phyloP scores from a whole-genome alignment of 2,888 invertebrate species.

The Aporophyla nigra region DNA sequence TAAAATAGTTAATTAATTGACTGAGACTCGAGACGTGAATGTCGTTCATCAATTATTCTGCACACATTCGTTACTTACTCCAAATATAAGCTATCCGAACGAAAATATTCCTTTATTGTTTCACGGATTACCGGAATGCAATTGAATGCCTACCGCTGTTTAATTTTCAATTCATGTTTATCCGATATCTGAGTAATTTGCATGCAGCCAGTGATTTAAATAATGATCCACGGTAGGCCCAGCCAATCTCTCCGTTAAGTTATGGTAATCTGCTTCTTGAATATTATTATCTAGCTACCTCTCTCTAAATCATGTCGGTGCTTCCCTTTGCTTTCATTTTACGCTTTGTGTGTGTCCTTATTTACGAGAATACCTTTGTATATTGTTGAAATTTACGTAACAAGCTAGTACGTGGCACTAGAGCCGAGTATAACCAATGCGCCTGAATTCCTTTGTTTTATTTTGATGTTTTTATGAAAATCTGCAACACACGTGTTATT shows the following conservation, averaged over 20 bases:
- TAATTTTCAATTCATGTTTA: slow-evolving; percentile 75
- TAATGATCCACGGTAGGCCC: slow-evolving; percentile 75
- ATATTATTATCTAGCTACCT: slow-evolving; percentile 74
- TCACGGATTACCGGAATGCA: slow-evolving; percentile 56
- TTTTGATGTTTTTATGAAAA: slow-evolving; percentile 39
- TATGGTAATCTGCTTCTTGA: slow-evolving; percentile 79
- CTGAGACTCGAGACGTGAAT: background rate
- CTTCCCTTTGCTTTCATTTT: slow-evolving; percentile 73
- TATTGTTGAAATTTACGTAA: slow-evolving; percentile 71
- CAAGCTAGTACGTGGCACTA: slow-evolving; percentile 48
- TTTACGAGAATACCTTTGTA: slow-evolving; percentile 75
- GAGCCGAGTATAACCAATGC: slow-evolving; percentile 29
- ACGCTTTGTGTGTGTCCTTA: slow-evolving; percentile 74
- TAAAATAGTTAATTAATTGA: background rate
- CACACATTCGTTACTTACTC: slow-evolving; percentile 12
- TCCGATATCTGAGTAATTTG: slow-evolving; percentile 74
- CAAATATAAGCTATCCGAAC: slow-evolving; percentile 21
- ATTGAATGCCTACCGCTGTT: slow-evolving; percentile 66
- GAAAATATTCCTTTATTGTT: slow-evolving; percentile 57
- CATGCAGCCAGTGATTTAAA: slow-evolving; percentile 79
- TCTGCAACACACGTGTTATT: slow-evolving; percentile 44
- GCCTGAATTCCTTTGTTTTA: slow-evolving; percentile 37
- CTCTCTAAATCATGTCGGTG: slow-evolving; percentile 72
- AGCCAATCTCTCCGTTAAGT: slow-evolving; percentile 76
- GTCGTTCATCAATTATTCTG: slow-evolving; percentile 21